Evolutionary conservation across 2,888 invertebrate species (phyloP), one percentile per base, ranked within the genome.

Genomic region (Tinea trinotella): DNA sequence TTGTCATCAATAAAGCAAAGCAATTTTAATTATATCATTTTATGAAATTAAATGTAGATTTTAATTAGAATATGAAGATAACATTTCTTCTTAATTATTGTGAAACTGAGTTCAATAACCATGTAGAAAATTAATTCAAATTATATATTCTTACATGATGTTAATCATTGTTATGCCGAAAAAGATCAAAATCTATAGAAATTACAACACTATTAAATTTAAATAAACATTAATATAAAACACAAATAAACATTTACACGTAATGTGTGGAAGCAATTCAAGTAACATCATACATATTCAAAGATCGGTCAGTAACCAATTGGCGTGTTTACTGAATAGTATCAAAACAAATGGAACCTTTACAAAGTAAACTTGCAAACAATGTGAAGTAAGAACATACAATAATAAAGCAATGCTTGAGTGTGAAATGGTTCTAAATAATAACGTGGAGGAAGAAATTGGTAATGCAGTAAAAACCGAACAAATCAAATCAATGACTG

Each of bases 281-380:
- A 53, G 34, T 65, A 64, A 65, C 68, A 68, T 73, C 74, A 81
- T 81, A 65, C 75, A 83, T 82, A 83, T 83, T 82, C 81, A 82
- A 80, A 82, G 77, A 79, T 81, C 75, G 66, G 56, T 59, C 64
- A 69, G 76, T 80, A 80, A 80, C 74, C 77, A 82, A 80, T 83
- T 81, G 74, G 74, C 70, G 71, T 74, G 69, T 74, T 77, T 78
- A 83, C 81, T 13, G 13, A 48, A 18, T 48, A 9, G n/a, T 20
- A 50, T 50, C 12, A 50, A 12, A 50, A 5, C 24, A 24, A 17
- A 50, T 48, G 10, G 13, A 50, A 50, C 50, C 20, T 24, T 24
- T 6, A 10, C 15, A 20, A 24, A 24, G 5, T 50, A 50, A 50
- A 46, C 7, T 46, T 12, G 5, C 4, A 46, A 46, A 19, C 19